Evolutionary conservation across 2,797 vertebrate species (phyloP), one percentile per base, ranked within the genome.

Genomic region (Enteromius unitaeniatus): DNA sequence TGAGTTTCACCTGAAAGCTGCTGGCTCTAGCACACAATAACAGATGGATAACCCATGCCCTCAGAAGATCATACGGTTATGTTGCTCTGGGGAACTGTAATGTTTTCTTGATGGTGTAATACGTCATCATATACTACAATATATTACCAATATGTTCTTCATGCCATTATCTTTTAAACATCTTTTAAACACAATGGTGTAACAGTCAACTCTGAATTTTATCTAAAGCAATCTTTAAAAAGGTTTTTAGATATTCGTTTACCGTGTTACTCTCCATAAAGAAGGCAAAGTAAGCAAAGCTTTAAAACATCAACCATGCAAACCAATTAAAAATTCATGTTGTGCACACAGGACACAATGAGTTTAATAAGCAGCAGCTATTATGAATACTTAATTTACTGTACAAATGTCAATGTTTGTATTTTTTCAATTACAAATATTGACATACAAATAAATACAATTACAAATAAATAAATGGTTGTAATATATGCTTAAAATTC

Each of bases 21-120:
- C 26, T 78, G 74, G 74, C 31, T 78, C n/a, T 14, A 23, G 62
- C 17, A 68, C 45, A 67, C 60, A 53, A 40, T 78, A 75, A 82
- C 74, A 86, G 84, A 82, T 86, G 75, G 68, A 67, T 68, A 37
- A 37, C 19, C 55, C 21, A 42, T 79, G 74, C 14, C 84, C 53
- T 5, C 23, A 78, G 15, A 72, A 78, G 31, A 55, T 42, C 34
- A 70, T 42, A 40, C 28, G 28, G 40, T 64, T 51, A 76, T 62
- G 82, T 70, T 78, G 51, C 79, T 72, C 75, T 77, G 45, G 62
- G 26, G 40, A 62, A 65, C 21, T 51, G 10, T 49, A 0, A 75
- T n/a, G n/a, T 65, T 62, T 49, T 74, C 42, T 81, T 62, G 53
- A 2, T 47, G 62, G 19, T 47, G 7, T 26, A 21, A 64, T 5